A percentile compares a stretch with the other conserved stretches of the same genome.
phyloP scores from a whole-genome alignment of 2,888 invertebrate genomes.

The Galeruca laticollis region DNA sequence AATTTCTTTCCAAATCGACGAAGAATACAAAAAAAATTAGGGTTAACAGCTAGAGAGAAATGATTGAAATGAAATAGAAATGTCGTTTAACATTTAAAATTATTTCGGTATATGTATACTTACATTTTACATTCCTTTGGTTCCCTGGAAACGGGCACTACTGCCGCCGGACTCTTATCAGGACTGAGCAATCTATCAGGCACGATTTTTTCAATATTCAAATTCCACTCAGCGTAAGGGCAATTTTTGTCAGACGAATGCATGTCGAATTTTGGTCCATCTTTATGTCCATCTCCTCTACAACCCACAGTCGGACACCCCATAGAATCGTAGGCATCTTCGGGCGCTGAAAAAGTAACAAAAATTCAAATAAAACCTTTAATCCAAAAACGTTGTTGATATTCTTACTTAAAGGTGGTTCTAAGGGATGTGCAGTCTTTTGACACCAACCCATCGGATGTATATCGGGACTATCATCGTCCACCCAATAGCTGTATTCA shows the following conservation, averaged over 20 bases:
- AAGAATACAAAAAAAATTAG: neutral
- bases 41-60: too few species aligned
- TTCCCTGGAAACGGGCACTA: conserved; percentile 64
- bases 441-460: conserved; percentile 94
- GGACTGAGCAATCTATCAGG: conserved; percentile 70
- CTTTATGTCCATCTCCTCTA: conserved; percentile 89
- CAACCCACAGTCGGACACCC: conserved; percentile 90
- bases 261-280: conserved; percentile 80
- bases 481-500: conserved; percentile 87
- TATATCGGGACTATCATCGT: conserved; percentile 90
- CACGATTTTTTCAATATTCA: conserved; percentile 67
- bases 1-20: too few species aligned
- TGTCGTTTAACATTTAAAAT: too few species aligned
- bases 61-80: too few species aligned
- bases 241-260: conserved; percentile 81
- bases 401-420: conserved; percentile 82
- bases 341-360: conserved; percentile 69
- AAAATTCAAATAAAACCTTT: too few species aligned
- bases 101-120: too few species aligned
- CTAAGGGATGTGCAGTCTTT: conserved; percentile 88
- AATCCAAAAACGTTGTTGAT: neutral
- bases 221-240: conserved; percentile 77
- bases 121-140: conserved; percentile 61
- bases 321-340: conserved; percentile 72
- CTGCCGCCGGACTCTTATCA: conserved; percentile 63